Evolutionary conservation across 2,888 invertebrate species (phyloP), one percentile per base, ranked within the genome.

Genomic region (Dorcus hopei): DNA sequence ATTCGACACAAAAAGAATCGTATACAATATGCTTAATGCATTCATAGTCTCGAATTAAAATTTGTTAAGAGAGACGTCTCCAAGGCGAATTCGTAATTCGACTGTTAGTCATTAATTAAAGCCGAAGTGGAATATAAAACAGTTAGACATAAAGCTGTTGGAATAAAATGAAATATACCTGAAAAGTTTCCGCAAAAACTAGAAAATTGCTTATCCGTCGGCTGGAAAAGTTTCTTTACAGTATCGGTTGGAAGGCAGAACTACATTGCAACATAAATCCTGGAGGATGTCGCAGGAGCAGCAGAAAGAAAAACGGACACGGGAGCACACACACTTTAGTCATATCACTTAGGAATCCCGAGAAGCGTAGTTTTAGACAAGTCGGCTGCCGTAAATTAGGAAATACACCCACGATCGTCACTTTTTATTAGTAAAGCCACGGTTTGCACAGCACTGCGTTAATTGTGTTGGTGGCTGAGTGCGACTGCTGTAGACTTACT

Each of bases 361-460:
- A 56, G 52, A 52, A 50, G 56, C 41, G 56, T 11, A 33, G 38
- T 23, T 42, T 50, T 50, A 50, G 50, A 39, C 39, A 50, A 50
- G 38, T 38, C 45, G 56, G 50, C 51, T 47, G 51, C 43, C 71
- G 73, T 72, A 75, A 75, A 75, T 75, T 72, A 75, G 74, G 74
- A 75, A 74, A 75, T 67, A 66, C 72, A 69, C 68, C 74, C 74
- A 69, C 71, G 61, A 65, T 68, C 62, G 64, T 70, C 68, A 68
- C 65, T 69, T 69, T 68, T 70, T 70, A 67, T 70, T 68, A 66
- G 68, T 68, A 69, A 68, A 69, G 65, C 66, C 67, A 68, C 69
- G 65, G 63, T 68, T 68, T 65, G 65, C 68, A 66, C 68, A 62
- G 62, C 65, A 59, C 62, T 64, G 63, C 61, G 61, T 61, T 61